Evolutionary conservation across 2,113 vertebrate genomes (phyloP), one percentile per base, ranked within the genome.

Genomic region (Forbesichthys agassizii): DNA sequence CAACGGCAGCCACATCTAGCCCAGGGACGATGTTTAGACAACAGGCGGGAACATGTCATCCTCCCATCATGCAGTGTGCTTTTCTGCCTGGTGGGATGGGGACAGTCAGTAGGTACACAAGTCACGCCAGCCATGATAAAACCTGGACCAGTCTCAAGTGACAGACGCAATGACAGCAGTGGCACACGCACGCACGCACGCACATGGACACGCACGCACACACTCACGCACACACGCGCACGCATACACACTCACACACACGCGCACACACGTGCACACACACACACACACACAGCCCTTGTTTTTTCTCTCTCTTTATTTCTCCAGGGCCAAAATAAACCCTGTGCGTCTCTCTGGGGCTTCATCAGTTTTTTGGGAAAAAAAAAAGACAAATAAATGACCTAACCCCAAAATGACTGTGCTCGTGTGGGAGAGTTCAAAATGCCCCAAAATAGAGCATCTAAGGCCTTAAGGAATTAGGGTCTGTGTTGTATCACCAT

Each of bases 381-480:
- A 90, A 90, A 87, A 90, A 91, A 88, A 89, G 86, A 92, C 88
- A 93, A 93, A 93, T 91, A 92, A 90, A 92, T 92, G 88, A 92
- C 90, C 84, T 90, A 87, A 92, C 80, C 88, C 80, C 79, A 74
- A 86, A 89, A 88, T 89, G 86, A 83, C 88, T 87, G 78, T 86
- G 69, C 77, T 73, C 87, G 89, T 86, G 90, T 93, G 93, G 90
- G 92, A 93, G 88, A 93, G 88, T 90, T 90, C 81, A 88, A 79
- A 87, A 84, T 78, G 63, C 86, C 86, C 62, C 75, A 82, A 89
- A 93, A 93, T 93, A 93, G 88, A 72, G 56, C 78, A 79, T 80
- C 13, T 69, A 88, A 79, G 89, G 80, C 66, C 75, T 64, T 54
- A 59, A 88, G 88, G 91, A 93, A 93, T 91, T 91, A 85, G 78